Conservation (phyloP, 2,797 vertebrate species). For the Enteromius paludinosus region DNA sequence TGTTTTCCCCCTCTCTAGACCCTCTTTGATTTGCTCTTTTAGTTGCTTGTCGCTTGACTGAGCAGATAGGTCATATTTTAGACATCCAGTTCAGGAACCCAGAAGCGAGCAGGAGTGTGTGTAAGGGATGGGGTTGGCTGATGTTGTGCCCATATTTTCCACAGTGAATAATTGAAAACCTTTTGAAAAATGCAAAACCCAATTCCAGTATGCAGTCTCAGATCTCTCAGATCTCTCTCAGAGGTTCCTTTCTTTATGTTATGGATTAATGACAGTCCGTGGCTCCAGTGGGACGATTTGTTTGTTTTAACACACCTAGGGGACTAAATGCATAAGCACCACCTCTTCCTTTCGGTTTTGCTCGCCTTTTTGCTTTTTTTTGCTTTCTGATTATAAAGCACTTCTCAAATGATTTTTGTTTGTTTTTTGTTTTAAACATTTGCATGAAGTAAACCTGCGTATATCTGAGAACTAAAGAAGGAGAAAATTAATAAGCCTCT, state of each 20-base stretch:
- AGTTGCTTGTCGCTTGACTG: constrained; percentile 50
- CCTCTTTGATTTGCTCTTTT: constrained; percentile 36
- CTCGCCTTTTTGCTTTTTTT: neutral
- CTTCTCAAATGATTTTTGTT: neutral
- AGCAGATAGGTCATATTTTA: constrained; percentile 59
- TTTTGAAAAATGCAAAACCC: constrained; percentile 74
- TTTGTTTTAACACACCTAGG: constrained; percentile 34
- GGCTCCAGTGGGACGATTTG: constrained; percentile 11
- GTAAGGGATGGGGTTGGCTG: constrained; percentile 30
- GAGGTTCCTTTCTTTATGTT: constrained; percentile 33
- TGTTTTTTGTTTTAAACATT: neutral
- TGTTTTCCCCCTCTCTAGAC: constrained; percentile 25
- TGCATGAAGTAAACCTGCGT: neutral
- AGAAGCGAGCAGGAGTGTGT: constrained; percentile 25
- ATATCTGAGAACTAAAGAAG: neutral
- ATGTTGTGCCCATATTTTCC: constrained; percentile 65
- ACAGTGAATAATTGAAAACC: constrained; percentile 78
- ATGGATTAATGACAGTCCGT: constrained; percentile 41
- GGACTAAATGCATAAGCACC: constrained; percentile 5
- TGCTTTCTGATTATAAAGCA: neutral
- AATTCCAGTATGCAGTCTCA: constrained; percentile 62
- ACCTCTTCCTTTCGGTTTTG: neutral
- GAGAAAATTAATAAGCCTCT: neutral
- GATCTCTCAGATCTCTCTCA: constrained; percentile 42
- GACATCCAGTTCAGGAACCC: constrained; percentile 34